Evolutionary conservation across 2,888 invertebrate species (phyloP), one percentile per base, ranked within the genome.

Genomic region (Sphaeridia pumilis): DNA sequence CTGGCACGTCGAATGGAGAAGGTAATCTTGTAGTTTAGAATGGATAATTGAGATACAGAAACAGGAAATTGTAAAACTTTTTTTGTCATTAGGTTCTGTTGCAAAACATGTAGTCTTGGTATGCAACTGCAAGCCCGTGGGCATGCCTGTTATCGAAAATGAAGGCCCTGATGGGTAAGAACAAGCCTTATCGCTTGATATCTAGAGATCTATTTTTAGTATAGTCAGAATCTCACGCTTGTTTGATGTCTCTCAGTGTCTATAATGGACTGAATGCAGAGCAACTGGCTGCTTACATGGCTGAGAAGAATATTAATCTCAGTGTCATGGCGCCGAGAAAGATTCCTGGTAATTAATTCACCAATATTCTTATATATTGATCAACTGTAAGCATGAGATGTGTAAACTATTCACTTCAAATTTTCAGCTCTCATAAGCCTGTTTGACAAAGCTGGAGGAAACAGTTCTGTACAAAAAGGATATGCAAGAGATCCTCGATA

Each of bases 111-210:
- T 87, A 60, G 76, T 89, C 52, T 72, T 94, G 10, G 78, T 94
- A 31, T 92, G 92, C 69, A 90, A 89, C 68, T 92, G 92, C 3
- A 84, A 90, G 0, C 92, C 93, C 0, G 93, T 92, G 70, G 79
- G 82, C n/a, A 77, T 88, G 60, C 84, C 87, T 24, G 87, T 86
- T 67, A 77, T 77, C 66, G 86, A 87, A 68, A 80, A 81, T 46
- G 59, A 61, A 21, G 64, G 64, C n/a, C 25, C 55, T 1, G 61
- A 64, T 48, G 58, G 58, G 53, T 35, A 38, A 38, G 38, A 17
- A 14, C n/a, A n/a, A n/a, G n/a, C n/a, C n/a, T n/a, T n/a, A n/a
- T n/a, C n/a, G n/a, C n/a, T n/a, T n/a, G n/a, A n/a, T n/a, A n/a
- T n/a, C n/a, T n/a, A n/a, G n/a, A n/a, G n/a, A n/a, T n/a, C n/a